Percentiles rank a stretch among this genome's conserved stretches.
phyloP scores from a whole-genome alignment of 2,797 vertebrate genomes.

The Trachurus trachurus region DNA sequence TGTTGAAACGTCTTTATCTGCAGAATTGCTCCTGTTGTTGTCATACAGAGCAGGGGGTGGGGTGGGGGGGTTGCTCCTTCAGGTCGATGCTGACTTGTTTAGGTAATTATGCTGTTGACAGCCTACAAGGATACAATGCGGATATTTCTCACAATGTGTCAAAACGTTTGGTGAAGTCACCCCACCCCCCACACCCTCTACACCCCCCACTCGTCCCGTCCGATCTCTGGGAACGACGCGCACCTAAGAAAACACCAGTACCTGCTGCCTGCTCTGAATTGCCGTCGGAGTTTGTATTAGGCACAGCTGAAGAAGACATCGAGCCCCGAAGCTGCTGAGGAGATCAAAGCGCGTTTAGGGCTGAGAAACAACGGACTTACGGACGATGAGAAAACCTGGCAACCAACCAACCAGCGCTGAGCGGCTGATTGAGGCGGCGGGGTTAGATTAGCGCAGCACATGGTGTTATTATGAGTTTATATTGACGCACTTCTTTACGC shows the following conservation, averaged over 20 bases:
- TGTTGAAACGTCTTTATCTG: neutral
- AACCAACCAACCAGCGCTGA: slow-evolving; percentile 50
- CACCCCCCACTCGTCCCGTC: neutral
- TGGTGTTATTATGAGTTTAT: slow-evolving; percentile 43
- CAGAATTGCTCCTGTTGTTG: too few relatives aligned
- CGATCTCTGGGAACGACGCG: slow-evolving; percentile 84
- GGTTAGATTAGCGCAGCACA: slow-evolving; percentile 77
- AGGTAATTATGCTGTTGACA: slow-evolving; percentile 79
- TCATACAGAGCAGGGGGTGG: neutral
- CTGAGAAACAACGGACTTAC: slow-evolving; percentile 73
- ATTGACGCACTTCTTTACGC: neutral
- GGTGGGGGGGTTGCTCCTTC: neutral
- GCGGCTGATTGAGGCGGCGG: slow-evolving; percentile 45
- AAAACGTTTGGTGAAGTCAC: slow-evolving; percentile 85
- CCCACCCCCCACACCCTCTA: neutral
- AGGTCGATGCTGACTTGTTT: slow-evolving; percentile 2
- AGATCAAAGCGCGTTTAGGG: slow-evolving; percentile 89
- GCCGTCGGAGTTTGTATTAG: slow-evolving; percentile 80
- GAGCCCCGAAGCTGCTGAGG: slow-evolving; percentile 82
- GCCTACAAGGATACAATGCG: slow-evolving; percentile 83
- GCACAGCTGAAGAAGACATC: slow-evolving; percentile 98
- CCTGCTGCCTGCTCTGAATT: slow-evolving; percentile 73
- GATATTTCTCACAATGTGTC: slow-evolving; percentile 88
- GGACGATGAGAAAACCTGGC: slow-evolving; percentile 86
- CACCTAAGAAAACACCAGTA: slow-evolving; percentile 94